phyloP scores from a whole-genome alignment of 2,113 vertebrate species.

The Thamnaconus septentrionalis region DNA sequence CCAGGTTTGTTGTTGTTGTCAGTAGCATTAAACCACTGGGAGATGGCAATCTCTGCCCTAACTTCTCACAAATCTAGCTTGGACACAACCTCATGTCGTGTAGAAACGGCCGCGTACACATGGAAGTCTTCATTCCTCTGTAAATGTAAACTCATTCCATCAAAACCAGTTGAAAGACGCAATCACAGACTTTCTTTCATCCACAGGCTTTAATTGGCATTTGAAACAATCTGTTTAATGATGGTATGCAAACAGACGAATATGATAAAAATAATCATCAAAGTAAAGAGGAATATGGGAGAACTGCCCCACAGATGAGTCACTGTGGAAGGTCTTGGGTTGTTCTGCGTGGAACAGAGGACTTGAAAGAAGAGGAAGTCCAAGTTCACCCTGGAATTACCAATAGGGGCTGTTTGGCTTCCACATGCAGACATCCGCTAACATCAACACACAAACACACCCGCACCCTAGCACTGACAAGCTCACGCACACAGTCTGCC shows the following conservation, averaged over 20 bases:
- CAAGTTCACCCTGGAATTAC: slow-evolving; percentile 60
- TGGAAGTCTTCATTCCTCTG: neutral
- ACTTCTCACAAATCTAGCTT: too few relatives aligned
- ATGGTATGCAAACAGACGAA: neutral
- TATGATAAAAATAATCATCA: slow-evolving; percentile 24
- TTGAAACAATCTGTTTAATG: neutral
- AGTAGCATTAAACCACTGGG: too few relatives aligned
- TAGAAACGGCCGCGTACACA: neutral
- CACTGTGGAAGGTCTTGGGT: slow-evolving; percentile 31
- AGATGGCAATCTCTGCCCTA: too few relatives aligned
- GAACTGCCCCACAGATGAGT: slow-evolving; percentile 35
- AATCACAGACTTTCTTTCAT: neutral
- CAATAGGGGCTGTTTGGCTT: slow-evolving; percentile 53
- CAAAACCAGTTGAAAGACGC: neutral
- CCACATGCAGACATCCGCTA: slow-evolving; percentile 61
- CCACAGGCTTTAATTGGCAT: neutral
- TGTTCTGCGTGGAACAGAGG: slow-evolving; percentile 34
- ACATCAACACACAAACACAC: slow-evolving; percentile 51
- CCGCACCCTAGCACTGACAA: slow-evolving; percentile 13
- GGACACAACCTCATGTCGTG: neutral
- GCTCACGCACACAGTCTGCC: slow-evolving; percentile 19
- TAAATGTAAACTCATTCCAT: neutral
- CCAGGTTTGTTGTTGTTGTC: too few relatives aligned
- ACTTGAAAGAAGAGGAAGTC: slow-evolving; percentile 57
- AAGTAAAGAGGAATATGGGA: slow-evolving; percentile 4